Percentiles rank a stretch among this genome's conserved stretches.
These are phyloP conservation scores for Mixornis gularis DNA, from an alignment of 2,113 vertebrate genomes.

Conservation along the genomic window DNA sequence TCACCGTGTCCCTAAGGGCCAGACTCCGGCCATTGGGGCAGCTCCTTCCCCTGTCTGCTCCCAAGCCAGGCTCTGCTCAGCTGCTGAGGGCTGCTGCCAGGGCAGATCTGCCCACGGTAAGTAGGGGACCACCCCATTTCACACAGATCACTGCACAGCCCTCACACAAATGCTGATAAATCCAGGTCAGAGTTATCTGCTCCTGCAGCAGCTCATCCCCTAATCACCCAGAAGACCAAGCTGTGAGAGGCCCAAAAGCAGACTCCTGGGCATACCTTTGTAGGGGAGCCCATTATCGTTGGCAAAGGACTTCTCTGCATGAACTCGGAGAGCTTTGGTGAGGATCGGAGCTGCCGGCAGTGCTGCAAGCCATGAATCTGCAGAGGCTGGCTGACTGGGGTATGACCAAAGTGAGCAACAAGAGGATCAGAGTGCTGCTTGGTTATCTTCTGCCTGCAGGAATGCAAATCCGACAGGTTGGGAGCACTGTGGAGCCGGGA, in stretches of 20 bases:
- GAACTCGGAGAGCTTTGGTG: slow-evolving; percentile 89
- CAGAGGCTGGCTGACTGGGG: slow-evolving; percentile 60
- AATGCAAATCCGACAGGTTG: slow-evolving; percentile 76
- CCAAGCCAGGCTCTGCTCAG: not conserved
- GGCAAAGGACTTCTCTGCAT: slow-evolving; percentile 92
- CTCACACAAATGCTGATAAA: not conserved
- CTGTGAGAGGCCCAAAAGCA: not conserved
- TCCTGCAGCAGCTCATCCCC: not conserved
- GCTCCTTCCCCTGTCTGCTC: not conserved
- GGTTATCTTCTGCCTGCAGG: slow-evolving; percentile 85
- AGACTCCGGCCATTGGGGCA: not conserved
- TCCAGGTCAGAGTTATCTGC: not conserved
- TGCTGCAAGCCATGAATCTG: slow-evolving; percentile 61
- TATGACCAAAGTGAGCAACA: slow-evolving; percentile 59
- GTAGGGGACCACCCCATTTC: not conserved
- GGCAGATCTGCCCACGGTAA: not conserved
- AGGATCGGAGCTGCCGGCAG: slow-evolving; percentile 83
- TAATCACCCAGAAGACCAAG: not conserved
- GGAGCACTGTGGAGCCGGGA: slow-evolving; percentile 94
- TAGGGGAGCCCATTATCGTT: slow-evolving; percentile 92
- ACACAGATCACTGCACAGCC: not conserved
- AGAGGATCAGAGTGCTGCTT: slow-evolving; percentile 91
- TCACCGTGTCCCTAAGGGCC: not conserved
- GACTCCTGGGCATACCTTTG: slow-evolving; percentile 75
- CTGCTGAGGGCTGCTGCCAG: not conserved